phyloP scores from a whole-genome alignment of 1,140 invertebrate genomes.

The Drosophila seguyi region DNA sequence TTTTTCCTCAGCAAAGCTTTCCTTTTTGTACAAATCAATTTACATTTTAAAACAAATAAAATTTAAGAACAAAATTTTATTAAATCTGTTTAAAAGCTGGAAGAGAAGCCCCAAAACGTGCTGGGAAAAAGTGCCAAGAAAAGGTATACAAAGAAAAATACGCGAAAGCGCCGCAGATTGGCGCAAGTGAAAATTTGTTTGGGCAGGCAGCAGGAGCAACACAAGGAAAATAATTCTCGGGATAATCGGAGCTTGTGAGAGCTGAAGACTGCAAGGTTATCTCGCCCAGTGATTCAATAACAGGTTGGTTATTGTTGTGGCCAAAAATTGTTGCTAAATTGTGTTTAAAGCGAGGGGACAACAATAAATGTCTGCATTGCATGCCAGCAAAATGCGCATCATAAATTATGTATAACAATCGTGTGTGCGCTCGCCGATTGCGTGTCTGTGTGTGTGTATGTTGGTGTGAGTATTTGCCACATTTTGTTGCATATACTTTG shows the following conservation, averaged over 20 bases:
- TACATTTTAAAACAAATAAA: conserved; percentile 18
- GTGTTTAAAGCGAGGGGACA: background rate
- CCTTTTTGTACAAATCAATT: conserved; percentile 26
- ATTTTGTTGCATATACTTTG: conserved; percentile 50
- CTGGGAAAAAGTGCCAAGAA: conserved; percentile 31
- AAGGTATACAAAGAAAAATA: conserved; percentile 13
- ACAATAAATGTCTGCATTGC: conserved; percentile 19
- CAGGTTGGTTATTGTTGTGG: conserved; percentile 52
- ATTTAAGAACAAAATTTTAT: background rate
- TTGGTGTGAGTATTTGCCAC: conserved; percentile 12
- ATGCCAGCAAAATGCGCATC: conserved; percentile 55
- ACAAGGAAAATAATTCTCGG: conserved; percentile 8
- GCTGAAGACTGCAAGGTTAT: conserved; percentile 34
- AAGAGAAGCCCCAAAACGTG: conserved; percentile 1
- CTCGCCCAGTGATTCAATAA: conserved; percentile 40
- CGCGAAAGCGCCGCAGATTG: conserved; percentile 18
- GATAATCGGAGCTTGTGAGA: background rate
- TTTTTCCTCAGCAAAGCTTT: conserved; percentile 28
- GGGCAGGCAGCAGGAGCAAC: conserved; percentile 39
- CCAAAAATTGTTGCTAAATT: conserved; percentile 31
- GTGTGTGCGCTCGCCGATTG: conserved; percentile 10
- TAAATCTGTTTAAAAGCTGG: conserved; percentile 1
- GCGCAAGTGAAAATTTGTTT: conserved; percentile 61
- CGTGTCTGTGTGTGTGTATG: conserved; percentile 4
- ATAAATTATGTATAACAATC: conserved; percentile 73